Evolutionary conservation across 2,888 invertebrate genomes (phyloP).

Genomic region (Nomada fabriciana): DNA sequence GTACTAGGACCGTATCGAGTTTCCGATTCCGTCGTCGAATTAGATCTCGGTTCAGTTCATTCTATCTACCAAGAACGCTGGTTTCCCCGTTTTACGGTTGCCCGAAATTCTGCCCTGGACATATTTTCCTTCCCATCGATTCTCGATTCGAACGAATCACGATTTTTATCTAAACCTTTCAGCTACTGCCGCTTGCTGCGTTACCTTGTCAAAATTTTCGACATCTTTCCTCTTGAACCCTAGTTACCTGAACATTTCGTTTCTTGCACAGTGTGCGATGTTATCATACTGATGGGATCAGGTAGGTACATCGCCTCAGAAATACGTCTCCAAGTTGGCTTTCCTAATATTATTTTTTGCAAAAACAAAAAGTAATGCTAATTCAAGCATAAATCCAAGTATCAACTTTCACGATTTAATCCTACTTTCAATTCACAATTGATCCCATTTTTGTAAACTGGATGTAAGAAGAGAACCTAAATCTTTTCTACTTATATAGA

Average conservation of each 20-base stretch:
- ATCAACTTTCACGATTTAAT: constrained; percentile 27
- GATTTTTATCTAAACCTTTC: constrained; percentile 17
- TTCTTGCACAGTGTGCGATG: no score
- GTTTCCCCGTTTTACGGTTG: constrained; percentile 54
- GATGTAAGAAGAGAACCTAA: neutral
- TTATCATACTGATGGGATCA: no score
- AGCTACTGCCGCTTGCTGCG: constrained; percentile 16
- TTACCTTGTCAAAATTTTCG: neutral
- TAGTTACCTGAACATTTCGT: neutral
- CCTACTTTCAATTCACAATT: neutral
- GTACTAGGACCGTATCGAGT: constrained; percentile 72
- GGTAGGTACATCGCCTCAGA: no score
- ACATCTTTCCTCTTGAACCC: neutral
- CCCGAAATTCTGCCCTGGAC: constrained; percentile 28
- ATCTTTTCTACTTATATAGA: no score
- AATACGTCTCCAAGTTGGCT: neutral
- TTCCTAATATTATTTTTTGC: neutral
- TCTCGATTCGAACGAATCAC: constrained; percentile 30
- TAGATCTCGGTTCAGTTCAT: constrained; percentile 70
- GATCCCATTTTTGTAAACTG: neutral
- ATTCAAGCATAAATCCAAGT: neutral
- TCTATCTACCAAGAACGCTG: constrained; percentile 45
- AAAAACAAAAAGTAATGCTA: neutral
- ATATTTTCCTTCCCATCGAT: neutral
- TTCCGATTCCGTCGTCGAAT: constrained; percentile 75